Base-by-base conservation (phyloP, 2,113 vertebrate species). In the Rhinolophus sinicus region DNA sequence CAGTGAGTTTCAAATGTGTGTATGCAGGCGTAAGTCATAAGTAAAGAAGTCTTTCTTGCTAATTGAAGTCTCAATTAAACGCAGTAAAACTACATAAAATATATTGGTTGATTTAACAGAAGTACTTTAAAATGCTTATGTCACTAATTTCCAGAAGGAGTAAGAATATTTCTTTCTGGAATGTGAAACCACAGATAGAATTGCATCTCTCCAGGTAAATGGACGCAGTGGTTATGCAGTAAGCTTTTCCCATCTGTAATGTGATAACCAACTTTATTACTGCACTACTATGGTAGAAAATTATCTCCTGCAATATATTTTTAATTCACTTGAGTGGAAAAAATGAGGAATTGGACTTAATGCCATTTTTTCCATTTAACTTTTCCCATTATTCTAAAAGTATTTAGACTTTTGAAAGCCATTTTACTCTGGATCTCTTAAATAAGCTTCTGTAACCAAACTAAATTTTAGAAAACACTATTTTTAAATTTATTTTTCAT, bases 131-230 rank as follows among this genome's bases (percentile, higher is more conserved):
- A 91, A 67, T 93, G 96, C 93, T 94, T 97, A 94, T 52, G 73
- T 92, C 88, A 97, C 93, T 85, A 56, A 89, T 89, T 97, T 97
- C 65, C 73, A 93, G 64, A 80, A 93, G 73, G 77, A 95, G 58
- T 93, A 93, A 54, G 93, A 93, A 95, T 93, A 87, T 96, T 96
- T 96, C 86, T 96, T 93, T 93, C 87, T 84, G 83, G 87, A 97
- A 97, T 82, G 30, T 84, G 93, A 97, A 93, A 89, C 96, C 93
- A 84, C 64, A 93, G 96, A 80, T 77, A 85, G 93, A 87, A 78
- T 93, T 84, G 69, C 92, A 60, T 80, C 40, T 94, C 91, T 95
- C 69, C 14, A 65, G 89, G 80, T 80, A 86, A 87, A 38, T 38
- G 87, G 82, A 69, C 67, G 84, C 40, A 65, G 80, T 92, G 75